Base-by-base conservation (phyloP, 92 coral and sea anemone species). In the Hydrozoanthus gracilis region DNA sequence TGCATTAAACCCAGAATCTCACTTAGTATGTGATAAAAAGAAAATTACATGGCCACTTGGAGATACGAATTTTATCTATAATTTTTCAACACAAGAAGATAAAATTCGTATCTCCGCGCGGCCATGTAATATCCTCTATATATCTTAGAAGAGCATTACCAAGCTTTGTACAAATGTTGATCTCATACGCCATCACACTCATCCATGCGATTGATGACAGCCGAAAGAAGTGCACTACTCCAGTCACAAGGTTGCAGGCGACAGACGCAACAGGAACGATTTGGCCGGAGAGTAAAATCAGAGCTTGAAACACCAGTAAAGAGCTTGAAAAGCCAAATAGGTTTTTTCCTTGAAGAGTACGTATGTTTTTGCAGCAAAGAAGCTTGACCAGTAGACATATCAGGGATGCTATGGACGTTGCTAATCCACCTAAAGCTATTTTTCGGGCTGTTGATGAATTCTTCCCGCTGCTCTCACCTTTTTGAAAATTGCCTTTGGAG, bases 251-350 rank as follows among this genome's bases (percentile, higher is more conserved):
- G 44, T 66, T 20, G 27, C 71, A 66, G 71, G 5, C 44, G 71
- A 66, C 12, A 8, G 71, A 44, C 17, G 27, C 8, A 66, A 20
- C 71, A 27, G 39, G 39, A 27, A 27, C 39, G 6, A 16, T 20
- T 66, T 66, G 35, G 44, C 71, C 71, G 44, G 71, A 66, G 10
- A 66, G 44, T 20, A 66, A 66, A 66, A 66, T 17, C 71, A 66
- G 17, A 66, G 27, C 10, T 10, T 66, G 71, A 66, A 66, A 66
- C n/a, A 16, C 17, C 10, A 66, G 39, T 6, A 66, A 16, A 6
- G 71, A 66, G 7, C 35, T 3, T 17, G 71, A 66, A 35, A 66
- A 66, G 8, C 71, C 8, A 7, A 66, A 20, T 10, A 66, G 44
- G 39, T 66, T 66, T 44, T 66, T 66, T 66, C 44, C 71, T 6